A percentile compares a stretch with the other conserved stretches of the same genome.
Conservation (phyloP, 2,113 vertebrate genomes). For the Rhadina sibilatrix region DNA sequence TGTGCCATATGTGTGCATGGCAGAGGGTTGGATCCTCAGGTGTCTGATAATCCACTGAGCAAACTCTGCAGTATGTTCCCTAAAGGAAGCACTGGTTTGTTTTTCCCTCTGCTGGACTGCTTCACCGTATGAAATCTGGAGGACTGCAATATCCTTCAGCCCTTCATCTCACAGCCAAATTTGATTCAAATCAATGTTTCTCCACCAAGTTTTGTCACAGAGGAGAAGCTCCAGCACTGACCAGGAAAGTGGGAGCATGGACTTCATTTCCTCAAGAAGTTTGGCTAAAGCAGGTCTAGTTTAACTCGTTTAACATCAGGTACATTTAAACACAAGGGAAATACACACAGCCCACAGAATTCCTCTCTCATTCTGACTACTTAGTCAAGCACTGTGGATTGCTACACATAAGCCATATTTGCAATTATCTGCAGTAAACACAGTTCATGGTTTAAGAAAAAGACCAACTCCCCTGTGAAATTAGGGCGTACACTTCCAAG, state of each 20-base stretch:
- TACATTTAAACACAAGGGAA: not conserved
- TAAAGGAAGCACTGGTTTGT: not conserved
- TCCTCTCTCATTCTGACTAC: not conserved
- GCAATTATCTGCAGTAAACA: not conserved
- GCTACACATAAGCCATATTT: not conserved
- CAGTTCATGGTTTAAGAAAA: not conserved
- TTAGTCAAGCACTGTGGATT: not conserved
- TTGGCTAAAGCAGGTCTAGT: not conserved
- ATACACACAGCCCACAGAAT: not conserved
- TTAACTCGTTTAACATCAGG: not conserved
- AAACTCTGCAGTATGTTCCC: not conserved
- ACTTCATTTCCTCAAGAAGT: not conserved
- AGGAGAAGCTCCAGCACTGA: not conserved
- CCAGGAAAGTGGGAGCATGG: not conserved
- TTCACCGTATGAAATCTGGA: not conserved
- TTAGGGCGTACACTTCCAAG: not conserved
- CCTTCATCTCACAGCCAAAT: conserved; percentile 13
- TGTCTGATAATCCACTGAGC: not conserved
- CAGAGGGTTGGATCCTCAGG: not conserved
- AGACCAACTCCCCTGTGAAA: not conserved
- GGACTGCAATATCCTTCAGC: not conserved
- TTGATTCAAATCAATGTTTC: not conserved
- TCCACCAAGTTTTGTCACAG: not conserved
- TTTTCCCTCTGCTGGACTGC: not conserved
- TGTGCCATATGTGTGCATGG: not conserved